Evolutionary conservation across 1,140 invertebrate genomes (phyloP).

Genomic region (Atta colombica): DNA sequence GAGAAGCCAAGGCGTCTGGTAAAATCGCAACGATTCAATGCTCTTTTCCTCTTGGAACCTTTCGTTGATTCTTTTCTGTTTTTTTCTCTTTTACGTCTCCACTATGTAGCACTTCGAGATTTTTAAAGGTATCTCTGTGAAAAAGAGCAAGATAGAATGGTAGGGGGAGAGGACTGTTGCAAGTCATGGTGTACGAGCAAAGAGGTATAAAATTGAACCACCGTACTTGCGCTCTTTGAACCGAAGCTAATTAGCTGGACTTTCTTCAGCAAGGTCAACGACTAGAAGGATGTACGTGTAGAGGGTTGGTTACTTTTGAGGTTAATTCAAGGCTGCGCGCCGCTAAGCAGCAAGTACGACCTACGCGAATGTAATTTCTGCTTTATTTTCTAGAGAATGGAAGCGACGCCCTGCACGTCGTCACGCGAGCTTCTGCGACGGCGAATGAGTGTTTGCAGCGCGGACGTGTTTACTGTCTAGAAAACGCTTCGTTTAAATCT

Average conservation of each 20-base stretch:
- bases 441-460: conserved; percentile 39
- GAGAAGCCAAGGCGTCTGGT: conserved; percentile 36
- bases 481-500: conserved; percentile 49
- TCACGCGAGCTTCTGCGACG: conserved; percentile 38
- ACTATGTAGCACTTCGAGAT: conserved; percentile 22
- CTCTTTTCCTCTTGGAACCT: neutral
- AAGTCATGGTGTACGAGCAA: conserved; percentile 5
- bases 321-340: conserved; percentile 57
- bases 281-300: conserved; percentile 24
- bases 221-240: conserved; percentile 43
- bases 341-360: conserved; percentile 37
- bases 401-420: conserved; percentile 22
- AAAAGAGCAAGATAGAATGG: neutral
- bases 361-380: conserved; percentile 52
- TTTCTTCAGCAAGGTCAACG: conserved; percentile 53
- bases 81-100: conserved; percentile 39
- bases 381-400: conserved; percentile 62
- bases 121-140: conserved; percentile 27
- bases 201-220: conserved; percentile 57
- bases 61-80: conserved; percentile 17
- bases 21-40: conserved; percentile 51
- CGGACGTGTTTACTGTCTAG: conserved; percentile 40
- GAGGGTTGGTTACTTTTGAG: conserved; percentile 29
- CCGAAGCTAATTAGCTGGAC: conserved; percentile 48
- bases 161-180: neutral